Percentiles rank a stretch among this genome's conserved stretches.
These are phyloP conservation scores for Mastomys natalensis DNA, from an alignment of 2,113 vertebrate species.

Conservation along the genomic window DNA sequence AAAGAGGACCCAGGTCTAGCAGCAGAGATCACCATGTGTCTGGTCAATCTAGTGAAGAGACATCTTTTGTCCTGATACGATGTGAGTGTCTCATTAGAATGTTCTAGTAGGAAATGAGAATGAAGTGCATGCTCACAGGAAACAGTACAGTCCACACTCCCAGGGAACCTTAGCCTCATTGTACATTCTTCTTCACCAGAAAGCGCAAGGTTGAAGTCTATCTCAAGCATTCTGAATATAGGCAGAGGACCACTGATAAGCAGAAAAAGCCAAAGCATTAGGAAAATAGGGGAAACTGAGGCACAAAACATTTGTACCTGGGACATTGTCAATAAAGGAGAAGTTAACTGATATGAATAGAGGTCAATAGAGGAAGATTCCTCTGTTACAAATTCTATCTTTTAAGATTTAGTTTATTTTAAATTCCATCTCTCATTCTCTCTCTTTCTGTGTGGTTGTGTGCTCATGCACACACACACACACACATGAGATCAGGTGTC, in stretches of 20 bases:
- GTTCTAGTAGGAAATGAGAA: not conserved
- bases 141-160: not conserved
- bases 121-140: not conserved
- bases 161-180: not conserved
- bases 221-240: not conserved
- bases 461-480: not conserved
- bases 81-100: not conserved
- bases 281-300: not conserved
- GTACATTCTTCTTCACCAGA: not conserved
- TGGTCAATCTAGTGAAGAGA: not conserved
- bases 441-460: too few species aligned
- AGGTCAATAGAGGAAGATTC: not conserved
- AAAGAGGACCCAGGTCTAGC: not conserved
- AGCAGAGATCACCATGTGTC: not conserved
- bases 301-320: not conserved
- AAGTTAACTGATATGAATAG: not conserved
- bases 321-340: not conserved
- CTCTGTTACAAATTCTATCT: not conserved
- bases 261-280: conserved; percentile 8
- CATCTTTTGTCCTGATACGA: not conserved
- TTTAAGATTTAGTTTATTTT: conserved; percentile 28
- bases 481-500: not conserved
- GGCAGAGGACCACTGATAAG: not conserved
- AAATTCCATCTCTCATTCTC: too few species aligned
- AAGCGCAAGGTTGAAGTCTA: not conserved